Conservation (phyloP, 2,888 invertebrate genomes). For the Argyresthia albistria region DNA sequence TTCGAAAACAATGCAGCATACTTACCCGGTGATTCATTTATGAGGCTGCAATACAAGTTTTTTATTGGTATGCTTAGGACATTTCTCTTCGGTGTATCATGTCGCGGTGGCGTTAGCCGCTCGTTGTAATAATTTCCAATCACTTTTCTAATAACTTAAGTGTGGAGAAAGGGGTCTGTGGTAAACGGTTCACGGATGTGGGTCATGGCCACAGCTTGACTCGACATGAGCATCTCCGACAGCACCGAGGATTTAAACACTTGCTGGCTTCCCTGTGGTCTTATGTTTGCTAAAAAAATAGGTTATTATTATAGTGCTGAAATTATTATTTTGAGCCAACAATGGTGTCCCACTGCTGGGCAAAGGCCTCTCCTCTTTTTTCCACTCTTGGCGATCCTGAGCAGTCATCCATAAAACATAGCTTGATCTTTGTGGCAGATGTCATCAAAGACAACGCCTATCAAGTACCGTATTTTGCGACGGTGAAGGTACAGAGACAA, state of each 20-base stretch:
- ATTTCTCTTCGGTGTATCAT: background rate
- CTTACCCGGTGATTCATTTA: too few relatives aligned
- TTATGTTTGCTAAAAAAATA: constrained; percentile 17
- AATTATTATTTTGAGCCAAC: too few relatives aligned
- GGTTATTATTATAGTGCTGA: too few relatives aligned
- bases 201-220: constrained; percentile 18
- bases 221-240: constrained; percentile 31
- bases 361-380: too few relatives aligned
- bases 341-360: too few relatives aligned
- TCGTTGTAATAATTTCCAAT: background rate
- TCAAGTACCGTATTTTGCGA: too few relatives aligned
- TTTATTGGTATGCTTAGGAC: constrained; percentile 1
- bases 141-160: background rate
- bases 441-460: too few relatives aligned
- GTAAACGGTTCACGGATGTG: constrained; percentile 40
- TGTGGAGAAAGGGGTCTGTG: background rate
- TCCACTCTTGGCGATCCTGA: too few relatives aligned
- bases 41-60: too few relatives aligned
- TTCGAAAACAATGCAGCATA: constrained; percentile 39
- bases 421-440: too few relatives aligned
- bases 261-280: constrained; percentile 60
- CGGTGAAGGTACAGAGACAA: too few relatives aligned
- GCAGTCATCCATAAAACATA: too few relatives aligned
- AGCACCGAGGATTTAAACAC: constrained; percentile 54
- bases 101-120: background rate